Conservation (phyloP, 23 tunicate genomes). For the Botrylloides violaceus region DNA sequence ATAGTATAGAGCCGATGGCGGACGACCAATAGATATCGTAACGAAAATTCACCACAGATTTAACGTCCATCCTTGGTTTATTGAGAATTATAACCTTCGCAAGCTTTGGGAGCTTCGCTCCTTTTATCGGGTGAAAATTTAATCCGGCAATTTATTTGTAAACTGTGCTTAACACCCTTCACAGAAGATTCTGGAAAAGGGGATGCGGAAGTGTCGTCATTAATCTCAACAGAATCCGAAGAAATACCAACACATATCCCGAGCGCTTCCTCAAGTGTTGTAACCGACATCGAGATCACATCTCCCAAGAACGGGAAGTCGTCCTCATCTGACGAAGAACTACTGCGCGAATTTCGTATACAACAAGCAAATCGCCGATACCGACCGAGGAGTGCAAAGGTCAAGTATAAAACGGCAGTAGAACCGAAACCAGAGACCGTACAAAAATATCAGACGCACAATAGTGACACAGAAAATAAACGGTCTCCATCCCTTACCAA, state of each 20-base stretch:
- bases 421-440: conserved; percentile 27
- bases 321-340: conserved; percentile 20
- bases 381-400: conserved; percentile 19
- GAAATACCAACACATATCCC: background rate
- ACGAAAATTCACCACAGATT: no score
- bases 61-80: no score
- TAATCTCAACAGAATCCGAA: conserved; percentile 12
- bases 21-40: no score
- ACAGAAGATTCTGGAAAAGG: no score
- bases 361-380: conserved; percentile 22
- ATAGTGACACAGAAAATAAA: background rate
- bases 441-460: background rate
- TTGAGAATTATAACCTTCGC: no score
- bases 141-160: no score
- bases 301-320: conserved; percentile 15
- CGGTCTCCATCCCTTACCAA: background rate
- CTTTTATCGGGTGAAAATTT: no score
- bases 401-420: background rate
- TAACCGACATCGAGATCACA: conserved; percentile 14
- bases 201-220: no score
- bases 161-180: no score
- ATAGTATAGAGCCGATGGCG: no score
- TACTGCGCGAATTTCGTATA: conserved; percentile 18
- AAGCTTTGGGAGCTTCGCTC: no score
- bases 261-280: conserved; percentile 22